phyloP scores from a whole-genome alignment of 1,140 invertebrate species.

The Nylanderia fulva region DNA sequence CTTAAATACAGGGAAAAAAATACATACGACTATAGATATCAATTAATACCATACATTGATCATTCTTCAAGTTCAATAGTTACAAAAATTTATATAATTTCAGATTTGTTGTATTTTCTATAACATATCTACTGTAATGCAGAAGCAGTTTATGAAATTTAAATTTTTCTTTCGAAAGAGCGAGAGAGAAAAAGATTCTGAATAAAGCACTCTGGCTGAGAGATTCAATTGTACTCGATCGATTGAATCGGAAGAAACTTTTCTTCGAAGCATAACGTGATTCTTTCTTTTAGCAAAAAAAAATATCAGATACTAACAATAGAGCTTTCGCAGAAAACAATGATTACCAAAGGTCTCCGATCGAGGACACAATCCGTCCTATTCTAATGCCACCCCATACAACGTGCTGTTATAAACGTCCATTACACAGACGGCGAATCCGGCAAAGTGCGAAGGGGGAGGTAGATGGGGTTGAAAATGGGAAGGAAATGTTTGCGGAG shows the following conservation, averaged over 20 bases:
- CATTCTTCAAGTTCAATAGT: not conserved
- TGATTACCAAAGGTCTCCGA: conserved; percentile 31
- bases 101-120: not conserved
- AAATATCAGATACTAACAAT: no score
- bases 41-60: not conserved
- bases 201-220: not conserved
- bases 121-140: not conserved
- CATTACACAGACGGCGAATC: conserved; percentile 35
- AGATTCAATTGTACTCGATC: conserved; percentile 33
- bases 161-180: not conserved
- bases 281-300: not conserved
- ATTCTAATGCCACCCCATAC: conserved; percentile 17
- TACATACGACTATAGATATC: not conserved
- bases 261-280: not conserved
- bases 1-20: not conserved
- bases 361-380: not conserved
- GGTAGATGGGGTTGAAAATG: conserved; percentile 9
- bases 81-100: no score
- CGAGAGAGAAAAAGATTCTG: not conserved
- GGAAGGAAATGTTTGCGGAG: conserved; percentile 56
- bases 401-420: conserved; percentile 12
- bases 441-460: not conserved
- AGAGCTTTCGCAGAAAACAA: not conserved
- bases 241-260: conserved; percentile 10
- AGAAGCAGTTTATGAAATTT: not conserved